Evolutionary conservation across 2,888 invertebrate genomes (phyloP).

Genomic region (Calliopum simillimum): DNA sequence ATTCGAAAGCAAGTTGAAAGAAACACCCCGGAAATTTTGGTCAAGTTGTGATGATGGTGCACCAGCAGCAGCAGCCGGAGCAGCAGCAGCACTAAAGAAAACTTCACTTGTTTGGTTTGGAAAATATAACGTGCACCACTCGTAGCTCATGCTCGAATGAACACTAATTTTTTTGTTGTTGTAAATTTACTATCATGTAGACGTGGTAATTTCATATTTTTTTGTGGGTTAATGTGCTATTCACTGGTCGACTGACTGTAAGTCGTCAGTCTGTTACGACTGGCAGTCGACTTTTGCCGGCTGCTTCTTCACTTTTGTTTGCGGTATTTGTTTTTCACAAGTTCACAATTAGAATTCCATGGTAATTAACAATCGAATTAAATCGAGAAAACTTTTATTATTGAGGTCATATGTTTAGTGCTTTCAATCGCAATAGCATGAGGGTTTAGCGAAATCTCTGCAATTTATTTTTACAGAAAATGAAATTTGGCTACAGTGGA

Average conservation of each 20-base stretch:
- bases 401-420: conserved; percentile 5
- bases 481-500: too few relatives aligned
- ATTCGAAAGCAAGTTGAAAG: too few relatives aligned
- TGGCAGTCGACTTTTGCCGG: not conserved
- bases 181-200: not conserved
- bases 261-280: conserved; percentile 18
- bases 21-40: conserved; percentile 12
- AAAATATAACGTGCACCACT: not conserved
- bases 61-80: not conserved
- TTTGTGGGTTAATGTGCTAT: conserved; percentile 30
- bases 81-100: not conserved
- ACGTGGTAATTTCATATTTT: conserved; percentile 27
- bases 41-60: not conserved
- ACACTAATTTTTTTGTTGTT: conserved; percentile 28
- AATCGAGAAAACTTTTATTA: conserved; percentile 9
- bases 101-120: not conserved
- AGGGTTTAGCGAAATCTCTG: too few relatives aligned
- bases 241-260: conserved; percentile 34
- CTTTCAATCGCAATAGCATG: too few relatives aligned
- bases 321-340: not conserved
- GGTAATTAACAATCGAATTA: conserved; percentile 14
- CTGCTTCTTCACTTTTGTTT: conserved; percentile 4
- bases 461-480: too few relatives aligned
- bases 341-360: not conserved
- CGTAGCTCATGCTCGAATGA: conserved; percentile 19